Percentiles rank a stretch among this genome's conserved stretches.
Conservation (phyloP, 1,140 invertebrate species). For the Diploscapter pachys region DNA sequence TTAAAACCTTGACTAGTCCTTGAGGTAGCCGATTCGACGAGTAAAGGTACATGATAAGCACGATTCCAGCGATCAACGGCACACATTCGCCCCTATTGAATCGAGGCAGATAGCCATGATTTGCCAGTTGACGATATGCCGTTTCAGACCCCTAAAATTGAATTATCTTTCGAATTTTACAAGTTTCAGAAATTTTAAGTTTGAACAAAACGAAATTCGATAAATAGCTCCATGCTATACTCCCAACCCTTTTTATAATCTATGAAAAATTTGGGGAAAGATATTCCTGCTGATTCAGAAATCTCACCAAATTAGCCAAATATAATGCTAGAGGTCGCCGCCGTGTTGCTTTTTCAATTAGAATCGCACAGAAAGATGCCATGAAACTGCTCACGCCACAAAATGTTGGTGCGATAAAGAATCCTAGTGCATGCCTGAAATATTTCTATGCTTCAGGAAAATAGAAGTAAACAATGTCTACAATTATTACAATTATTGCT, state of each 20-base stretch:
- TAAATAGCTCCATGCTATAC: conserved; percentile 17
- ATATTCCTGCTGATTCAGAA: background rate
- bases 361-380: conserved; percentile 45
- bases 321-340: conserved; percentile 48
- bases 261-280: conserved; percentile 1
- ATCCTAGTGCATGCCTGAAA: conserved; percentile 48
- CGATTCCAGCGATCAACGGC: conserved; percentile 47
- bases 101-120: conserved; percentile 44
- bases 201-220: no score
- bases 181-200: no score
- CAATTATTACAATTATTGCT: background rate
- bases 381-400: conserved; percentile 41
- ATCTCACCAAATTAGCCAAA: conserved; percentile 50
- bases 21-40: conserved; percentile 24
- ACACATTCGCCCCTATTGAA: conserved; percentile 45
- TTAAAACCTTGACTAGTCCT: conserved; percentile 25
- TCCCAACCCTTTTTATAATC: conserved; percentile 15
- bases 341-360: conserved; percentile 48
- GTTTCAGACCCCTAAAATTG: conserved; percentile 52
- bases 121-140: conserved; percentile 45
- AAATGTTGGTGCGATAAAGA: conserved; percentile 47
- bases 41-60: conserved; percentile 32
- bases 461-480: conserved; percentile 2
- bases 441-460: background rate
- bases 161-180: background rate